Conservation (phyloP, 2,888 invertebrate genomes). For the Pseudoips prasinana region DNA sequence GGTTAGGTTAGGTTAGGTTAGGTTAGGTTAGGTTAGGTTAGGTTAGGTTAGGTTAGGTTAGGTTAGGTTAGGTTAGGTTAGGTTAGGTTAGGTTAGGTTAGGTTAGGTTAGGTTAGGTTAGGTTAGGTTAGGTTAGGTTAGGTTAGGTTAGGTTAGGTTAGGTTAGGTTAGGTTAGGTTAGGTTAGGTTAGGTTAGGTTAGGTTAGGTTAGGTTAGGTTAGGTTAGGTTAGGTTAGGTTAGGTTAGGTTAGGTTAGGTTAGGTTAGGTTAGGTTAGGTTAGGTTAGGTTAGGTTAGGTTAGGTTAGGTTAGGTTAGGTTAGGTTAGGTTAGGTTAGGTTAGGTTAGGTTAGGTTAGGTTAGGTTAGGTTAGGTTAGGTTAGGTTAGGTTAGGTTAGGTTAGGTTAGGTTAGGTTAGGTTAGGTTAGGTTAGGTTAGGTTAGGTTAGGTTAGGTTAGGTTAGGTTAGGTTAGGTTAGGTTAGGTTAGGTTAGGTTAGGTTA, state of each 20-base stretch:
- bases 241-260: constrained; percentile 25
- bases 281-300: constrained; percentile 20
- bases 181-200: constrained; percentile 23
- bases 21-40: constrained; percentile 26
- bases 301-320: constrained; percentile 22
- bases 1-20: constrained; percentile 24
- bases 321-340: constrained; percentile 22
- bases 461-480: constrained; percentile 22
- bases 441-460: constrained; percentile 32
- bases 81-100: constrained; percentile 31
- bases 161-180: constrained; percentile 27
- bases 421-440: constrained; percentile 32
- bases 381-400: constrained; percentile 25
- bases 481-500: too few species aligned
- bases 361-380: constrained; percentile 26
- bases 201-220: constrained; percentile 25
- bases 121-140: constrained; percentile 29
- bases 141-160: constrained; percentile 27
- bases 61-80: constrained; percentile 30
- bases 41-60: constrained; percentile 29
- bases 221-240: constrained; percentile 27
- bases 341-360: constrained; percentile 25
- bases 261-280: constrained; percentile 24
- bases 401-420: constrained; percentile 10
- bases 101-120: constrained; percentile 28